phyloP scores from a whole-genome alignment of 1,140 invertebrate genomes.

The Tetraneura akinire region DNA sequence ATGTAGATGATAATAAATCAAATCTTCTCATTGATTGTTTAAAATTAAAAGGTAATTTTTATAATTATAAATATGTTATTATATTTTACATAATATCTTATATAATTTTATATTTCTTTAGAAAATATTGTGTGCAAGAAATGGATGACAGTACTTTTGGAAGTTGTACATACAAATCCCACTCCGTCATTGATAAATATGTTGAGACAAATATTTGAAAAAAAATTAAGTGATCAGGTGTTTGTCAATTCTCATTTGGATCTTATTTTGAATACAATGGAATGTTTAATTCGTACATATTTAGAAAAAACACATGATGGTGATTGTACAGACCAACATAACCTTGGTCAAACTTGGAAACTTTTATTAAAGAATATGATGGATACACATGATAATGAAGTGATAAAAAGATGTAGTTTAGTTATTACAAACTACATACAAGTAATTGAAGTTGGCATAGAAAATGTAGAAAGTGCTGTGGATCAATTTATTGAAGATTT shows the following conservation, averaged over 20 bases:
- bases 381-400: constrained; percentile 8
- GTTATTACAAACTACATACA: constrained; percentile 20
- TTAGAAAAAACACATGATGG: constrained; percentile 28
- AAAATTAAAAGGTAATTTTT: constrained; percentile 34
- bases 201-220: constrained; percentile 47
- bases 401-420: constrained; percentile 22
- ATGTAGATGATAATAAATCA: constrained; percentile 27
- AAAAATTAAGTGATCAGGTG: constrained; percentile 25
- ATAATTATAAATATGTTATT: background rate
- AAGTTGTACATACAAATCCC: constrained; percentile 29
- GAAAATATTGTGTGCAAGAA: constrained; percentile 23
- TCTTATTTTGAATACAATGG: constrained; percentile 26
- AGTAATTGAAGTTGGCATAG: background rate
- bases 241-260: constrained; percentile 24
- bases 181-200: constrained; percentile 6
- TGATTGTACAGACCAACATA: constrained; percentile 25
- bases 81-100: background rate
- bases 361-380: constrained; percentile 29
- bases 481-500: constrained; percentile 45
- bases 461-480: constrained; percentile 43
- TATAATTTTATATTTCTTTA: background rate
- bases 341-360: constrained; percentile 38
- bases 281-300: constrained; percentile 31
- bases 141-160: constrained; percentile 39
- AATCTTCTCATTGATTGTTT: constrained; percentile 24